Conservation (phyloP, 2,888 invertebrate genomes). For the Dicycla oo region DNA sequence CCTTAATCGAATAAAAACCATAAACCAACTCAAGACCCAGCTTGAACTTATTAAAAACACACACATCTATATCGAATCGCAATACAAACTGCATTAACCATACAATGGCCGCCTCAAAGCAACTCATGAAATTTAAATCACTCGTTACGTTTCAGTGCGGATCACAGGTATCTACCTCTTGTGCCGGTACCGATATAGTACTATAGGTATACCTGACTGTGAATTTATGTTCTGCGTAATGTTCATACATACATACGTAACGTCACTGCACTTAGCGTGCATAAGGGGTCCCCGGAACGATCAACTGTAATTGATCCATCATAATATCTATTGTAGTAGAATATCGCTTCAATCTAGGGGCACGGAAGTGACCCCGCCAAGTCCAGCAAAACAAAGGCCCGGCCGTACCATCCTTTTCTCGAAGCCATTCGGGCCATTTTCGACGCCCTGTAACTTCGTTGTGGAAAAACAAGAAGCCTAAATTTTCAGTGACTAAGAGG, state of each 20-base stretch:
- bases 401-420: too few relatives aligned
- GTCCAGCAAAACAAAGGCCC: too few relatives aligned
- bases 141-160: conserved; percentile 72
- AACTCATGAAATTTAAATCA: conserved; percentile 78
- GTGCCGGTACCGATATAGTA: background rate
- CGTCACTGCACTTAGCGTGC: background rate
- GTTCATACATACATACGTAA: conserved; percentile 19
- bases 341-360: too few relatives aligned
- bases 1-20: background rate
- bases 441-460: too few relatives aligned
- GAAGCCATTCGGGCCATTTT: too few relatives aligned
- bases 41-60: background rate
- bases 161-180: conserved; percentile 36
- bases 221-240: conserved; percentile 36
- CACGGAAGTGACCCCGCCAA: too few relatives aligned
- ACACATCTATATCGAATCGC: conserved; percentile 10
- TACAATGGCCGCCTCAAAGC: conserved; percentile 67
- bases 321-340: too few relatives aligned
- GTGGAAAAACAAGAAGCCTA: too few relatives aligned
- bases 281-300: too few relatives aligned
- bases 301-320: too few relatives aligned
- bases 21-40: background rate
- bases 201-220: conserved; percentile 18
- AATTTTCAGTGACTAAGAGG: too few relatives aligned
- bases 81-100: conserved; percentile 52